Conservation (phyloP, 2,797 vertebrate species). For the Muscicapa comitata region DNA sequence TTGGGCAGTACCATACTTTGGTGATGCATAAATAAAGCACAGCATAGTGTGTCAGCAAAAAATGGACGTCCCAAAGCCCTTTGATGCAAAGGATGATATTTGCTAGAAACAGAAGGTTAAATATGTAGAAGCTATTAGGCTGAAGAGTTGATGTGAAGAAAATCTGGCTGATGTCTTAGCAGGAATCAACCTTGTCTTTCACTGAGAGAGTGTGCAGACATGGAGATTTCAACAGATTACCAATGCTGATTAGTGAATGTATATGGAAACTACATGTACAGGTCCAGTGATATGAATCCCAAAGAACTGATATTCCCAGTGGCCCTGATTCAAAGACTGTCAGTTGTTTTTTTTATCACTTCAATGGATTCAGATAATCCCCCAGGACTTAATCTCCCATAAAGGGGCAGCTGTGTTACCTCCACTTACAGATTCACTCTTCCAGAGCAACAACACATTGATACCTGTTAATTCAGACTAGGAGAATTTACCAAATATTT, state of each 20-base stretch:
- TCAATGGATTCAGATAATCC: background rate
- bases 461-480: background rate
- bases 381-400: background rate
- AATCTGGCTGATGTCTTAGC: background rate
- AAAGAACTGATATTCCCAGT: background rate
- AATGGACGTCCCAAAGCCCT: constrained; percentile 8
- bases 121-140: background rate
- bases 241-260: background rate
- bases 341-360: background rate
- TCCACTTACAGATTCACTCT: background rate
- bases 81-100: constrained; percentile 17
- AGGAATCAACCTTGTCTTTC: constrained; percentile 6
- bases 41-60: constrained; percentile 37
- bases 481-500: background rate
- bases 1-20: constrained; percentile 36
- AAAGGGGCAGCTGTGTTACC: background rate
- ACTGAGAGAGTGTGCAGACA: background rate
- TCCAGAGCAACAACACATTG: background rate
- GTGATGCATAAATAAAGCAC: constrained; percentile 60
- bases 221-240: background rate
- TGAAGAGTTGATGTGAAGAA: background rate
- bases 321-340: background rate
- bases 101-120: constrained; percentile 51
- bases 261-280: background rate
- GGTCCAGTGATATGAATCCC: background rate